A percentile compares a stretch with the other conserved stretches of the same genome.
Evolutionary conservation across 2,797 vertebrate species (phyloP).

Genomic region (Eutrigla gurnardus): DNA sequence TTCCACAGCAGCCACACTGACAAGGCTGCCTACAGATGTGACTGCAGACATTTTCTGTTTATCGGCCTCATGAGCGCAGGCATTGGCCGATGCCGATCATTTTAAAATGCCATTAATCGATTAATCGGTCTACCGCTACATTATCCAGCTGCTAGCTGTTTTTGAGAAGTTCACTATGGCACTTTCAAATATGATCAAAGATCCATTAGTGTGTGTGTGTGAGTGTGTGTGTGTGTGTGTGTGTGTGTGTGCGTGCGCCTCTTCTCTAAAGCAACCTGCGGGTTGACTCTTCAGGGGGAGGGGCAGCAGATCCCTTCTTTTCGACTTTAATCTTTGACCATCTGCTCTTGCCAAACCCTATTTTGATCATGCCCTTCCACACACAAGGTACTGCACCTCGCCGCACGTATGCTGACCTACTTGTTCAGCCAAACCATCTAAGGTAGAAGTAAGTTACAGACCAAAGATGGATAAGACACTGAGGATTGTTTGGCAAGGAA

Average conservation of each 20-base stretch:
- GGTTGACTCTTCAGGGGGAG: constrained; percentile 2
- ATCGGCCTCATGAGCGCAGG: too few species aligned
- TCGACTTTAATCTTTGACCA: constrained; percentile 56
- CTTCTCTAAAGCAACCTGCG: constrained; percentile 24
- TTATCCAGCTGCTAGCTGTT: neutral
- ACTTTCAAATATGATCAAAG: constrained; percentile 21
- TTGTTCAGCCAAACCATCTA: neutral
- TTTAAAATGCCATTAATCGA: too few species aligned
- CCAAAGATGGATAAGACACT: neutral
- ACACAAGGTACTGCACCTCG: neutral
- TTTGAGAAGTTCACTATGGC: constrained; percentile 6
- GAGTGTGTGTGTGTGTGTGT: neutral
- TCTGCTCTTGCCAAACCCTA: constrained; percentile 49
- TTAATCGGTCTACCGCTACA: too few species aligned
- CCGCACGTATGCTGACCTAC: neutral
- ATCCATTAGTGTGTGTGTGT: constrained; percentile 17
- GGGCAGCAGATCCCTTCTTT: constrained; percentile 37
- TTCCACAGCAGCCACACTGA: too few species aligned
- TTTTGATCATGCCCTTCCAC: constrained; percentile 21
- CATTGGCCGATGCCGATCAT: too few species aligned
- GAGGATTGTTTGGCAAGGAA: neutral
- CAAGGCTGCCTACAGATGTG: too few species aligned
- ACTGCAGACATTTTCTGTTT: too few species aligned
- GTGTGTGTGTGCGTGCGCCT: neutral
- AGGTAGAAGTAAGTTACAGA: neutral